A percentile compares a stretch with the other conserved stretches of the same genome.
Evolutionary conservation across 1,140 invertebrate species (phyloP).

Genomic region (Listronotus oregonensis): DNA sequence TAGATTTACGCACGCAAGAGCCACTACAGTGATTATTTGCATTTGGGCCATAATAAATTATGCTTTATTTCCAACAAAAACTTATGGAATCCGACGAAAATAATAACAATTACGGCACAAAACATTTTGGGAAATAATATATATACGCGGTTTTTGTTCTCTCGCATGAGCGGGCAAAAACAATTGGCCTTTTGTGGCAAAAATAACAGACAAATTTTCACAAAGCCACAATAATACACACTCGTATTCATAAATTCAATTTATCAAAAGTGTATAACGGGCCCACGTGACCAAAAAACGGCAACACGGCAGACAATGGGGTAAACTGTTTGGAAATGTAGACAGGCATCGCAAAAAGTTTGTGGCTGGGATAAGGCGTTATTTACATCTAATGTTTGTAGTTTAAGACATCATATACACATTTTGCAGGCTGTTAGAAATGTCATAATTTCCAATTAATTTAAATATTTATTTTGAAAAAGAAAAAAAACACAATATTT

Average conservation of each 20-base stretch:
- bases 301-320: slow-evolving; percentile 2
- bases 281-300: slow-evolving; percentile 13
- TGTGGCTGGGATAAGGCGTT: no score
- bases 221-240: slow-evolving; percentile 27
- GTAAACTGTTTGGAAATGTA: slow-evolving; percentile 19
- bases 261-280: slow-evolving; percentile 23
- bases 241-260: slow-evolving; percentile 22
- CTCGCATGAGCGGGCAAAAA: slow-evolving; percentile 18
- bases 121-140: slow-evolving; percentile 24
- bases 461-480: no score
- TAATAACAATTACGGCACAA: slow-evolving; percentile 20
- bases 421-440: no score
- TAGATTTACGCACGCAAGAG: no score
- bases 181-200: slow-evolving; percentile 23
- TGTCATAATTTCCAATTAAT: no score
- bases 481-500: no score
- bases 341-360: no score
- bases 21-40: no score
- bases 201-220: slow-evolving; percentile 28
- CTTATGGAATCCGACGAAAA: slow-evolving; percentile 2
- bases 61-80: slow-evolving; percentile 2
- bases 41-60: neutral
- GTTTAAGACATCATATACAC: no score
- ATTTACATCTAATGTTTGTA: no score
- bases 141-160: slow-evolving; percentile 16